These are phyloP conservation scores for Apis mellifera DNA, from an alignment of 1,140 invertebrate genomes.

Conservation along the genomic window Amel_HAv3.1 CM009943.2:6963001-6963500, in stretches of 20 bases:
- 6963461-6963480: conserved; percentile 66
- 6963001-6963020: not conserved
- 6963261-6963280: too few species aligned
- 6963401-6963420: conserved; percentile 36
- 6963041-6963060: conserved; percentile 29
- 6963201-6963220: conserved; percentile 6
- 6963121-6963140: conserved; percentile 47
- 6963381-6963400: conserved; percentile 20
- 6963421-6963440: conserved; percentile 65
- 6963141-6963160: conserved; percentile 37
- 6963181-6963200: not conserved
- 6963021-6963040: conserved; percentile 45
- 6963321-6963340: not conserved
- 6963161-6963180: conserved; percentile 33
- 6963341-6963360: conserved; percentile 44
- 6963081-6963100: conserved; percentile 38
- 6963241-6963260: conserved; percentile 35
- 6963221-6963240: not conserved
- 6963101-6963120: conserved; percentile 13
- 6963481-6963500: conserved; percentile 35
- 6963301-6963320: not conserved
- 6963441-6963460: conserved; percentile 75
- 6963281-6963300: not conserved
- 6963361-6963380: conserved; percentile 51
- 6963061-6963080: conserved; percentile 47